Evolutionary conservation across 2,888 invertebrate species (phyloP), one percentile per base, ranked within the genome.

Genomic region (Sphaeridia pumilis): DNA sequence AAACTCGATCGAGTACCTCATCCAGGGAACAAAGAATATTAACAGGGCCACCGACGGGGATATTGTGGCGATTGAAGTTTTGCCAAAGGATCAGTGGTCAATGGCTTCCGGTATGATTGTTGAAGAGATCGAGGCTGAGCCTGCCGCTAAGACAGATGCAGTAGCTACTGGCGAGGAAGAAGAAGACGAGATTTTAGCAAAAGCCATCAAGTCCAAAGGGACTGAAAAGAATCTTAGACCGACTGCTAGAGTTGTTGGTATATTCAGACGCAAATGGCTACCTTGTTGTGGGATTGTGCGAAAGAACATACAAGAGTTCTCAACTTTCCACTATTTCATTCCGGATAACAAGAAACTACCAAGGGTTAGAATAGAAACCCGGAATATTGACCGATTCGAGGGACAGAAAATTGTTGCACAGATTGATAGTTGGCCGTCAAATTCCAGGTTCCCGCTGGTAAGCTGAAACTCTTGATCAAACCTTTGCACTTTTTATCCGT

Each of bases 281-380:
- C 95, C 94, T 69, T 97, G 95, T 71, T 98, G 97, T 73, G 98
- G 98, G 14, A 90, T 97, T 64, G 72, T 98, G 52, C 81, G 88
- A 70, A 80, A 83, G 1, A 86, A 82, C 67, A 76, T 79, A 22
- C 73, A 86, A 38, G 78, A 79, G 69, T 82, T 79, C 73, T 73
- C 73, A 66, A 63, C 48, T 21, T 63, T 85, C 22, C 94, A 95
- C 69, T 73, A 97, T 2, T 97, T 98, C 73, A 79, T 92, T 2
- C 94, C 98, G 22, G 89, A 95, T 0, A 95, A 98, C 69, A 80
- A 84, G 56, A 83, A 87, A 62, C 87, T 97, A 55, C 97, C 98
- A 0, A 86, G 90, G 70, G 86, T 98, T 41, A 78, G 94, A 27
- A 90, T 98, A 49, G 95, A 98, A 71, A 97, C 95, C 0, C 77